Evolutionary conservation across 2,888 invertebrate species (phyloP), one percentile per base, ranked within the genome.

Genomic region (Amphipyra berbera): DNA sequence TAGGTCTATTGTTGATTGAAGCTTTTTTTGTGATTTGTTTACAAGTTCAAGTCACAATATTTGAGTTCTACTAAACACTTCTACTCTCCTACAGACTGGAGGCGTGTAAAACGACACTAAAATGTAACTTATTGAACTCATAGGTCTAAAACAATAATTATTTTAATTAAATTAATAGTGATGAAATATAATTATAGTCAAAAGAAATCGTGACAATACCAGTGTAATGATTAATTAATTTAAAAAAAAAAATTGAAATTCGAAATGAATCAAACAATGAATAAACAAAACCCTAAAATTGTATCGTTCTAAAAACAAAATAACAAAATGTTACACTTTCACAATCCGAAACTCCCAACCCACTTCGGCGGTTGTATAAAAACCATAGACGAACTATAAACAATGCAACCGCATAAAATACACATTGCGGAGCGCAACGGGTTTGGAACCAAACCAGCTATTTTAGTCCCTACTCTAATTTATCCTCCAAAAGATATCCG

Each of bases 361-460:
- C 27, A 53, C 40, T 68, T 55, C 15, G 15, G 14, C 37, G 13
- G 42, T 54, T 56, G 53, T 57, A 50, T 45, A 55, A 37, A 58
- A 49, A 40, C 40, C 44, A 62, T 54, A 64, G 53, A 64, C 48
- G 57, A n/a, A 45, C 48, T 38, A 56, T 76, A 76, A 72, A 61
- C 76, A 61, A 53, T 56, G 41, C 52, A 59, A 67, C 47, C 48
- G 37, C 44, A 30, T 44, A 13, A 44, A 48, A 35, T 61, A 63
- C 64, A 53, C 47, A 62, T 76, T 54, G 10, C 37, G 12, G 37
- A 68, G 21, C 46, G 62, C 46, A 59, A 76, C 59, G 49, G 68
- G 68, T 68, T 76, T 47, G 38, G 9, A 63, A 63, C 46, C 45
- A 44, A 52, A 68, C 50, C 46, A 57, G 54, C 40, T 48, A 55